These are phyloP conservation scores for Parazoanthus atlanticus DNA, from an alignment of 92 coral and sea anemone species.

Conservation along the genomic window DNA sequence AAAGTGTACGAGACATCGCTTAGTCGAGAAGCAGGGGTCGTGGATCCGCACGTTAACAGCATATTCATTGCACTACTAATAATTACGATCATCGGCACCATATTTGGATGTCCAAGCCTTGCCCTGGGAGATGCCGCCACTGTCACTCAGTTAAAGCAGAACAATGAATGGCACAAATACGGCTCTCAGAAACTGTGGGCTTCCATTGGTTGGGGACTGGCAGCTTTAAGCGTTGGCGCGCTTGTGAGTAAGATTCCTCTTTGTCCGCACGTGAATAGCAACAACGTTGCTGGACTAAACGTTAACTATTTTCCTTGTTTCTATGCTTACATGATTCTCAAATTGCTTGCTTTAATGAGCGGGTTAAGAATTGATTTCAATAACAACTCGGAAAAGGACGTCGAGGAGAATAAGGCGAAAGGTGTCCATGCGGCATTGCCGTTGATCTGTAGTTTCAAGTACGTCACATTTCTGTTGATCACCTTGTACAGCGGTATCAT, in stretches of 20 bases:
- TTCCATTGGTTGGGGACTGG: slow-evolving; percentile 82
- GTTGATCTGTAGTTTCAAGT: slow-evolving; percentile 17
- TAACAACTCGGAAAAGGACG: slow-evolving; percentile 15
- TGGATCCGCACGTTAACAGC: slow-evolving; percentile 7
- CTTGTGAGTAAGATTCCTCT: slow-evolving; percentile 51
- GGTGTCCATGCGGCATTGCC: slow-evolving; percentile 26
- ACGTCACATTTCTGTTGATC: slow-evolving; percentile 38
- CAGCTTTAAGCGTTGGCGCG: slow-evolving; percentile 78
- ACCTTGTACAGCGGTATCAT: slow-evolving; percentile 61
- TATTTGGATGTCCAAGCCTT: slow-evolving; percentile 76
- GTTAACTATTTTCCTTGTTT: slow-evolving; percentile 55
- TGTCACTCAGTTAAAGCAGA: slow-evolving; percentile 61
- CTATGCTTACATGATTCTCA: slow-evolving; percentile 48
- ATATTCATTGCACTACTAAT: slow-evolving; percentile 63
- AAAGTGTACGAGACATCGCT: neutral
- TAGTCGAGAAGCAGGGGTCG: neutral
- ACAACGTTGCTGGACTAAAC: slow-evolving; percentile 38
- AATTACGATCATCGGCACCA: slow-evolving; percentile 67
- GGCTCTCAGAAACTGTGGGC: slow-evolving; percentile 89
- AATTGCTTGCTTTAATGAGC: slow-evolving; percentile 48
- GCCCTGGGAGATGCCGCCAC: slow-evolving; percentile 79
- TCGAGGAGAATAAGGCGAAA: neutral
- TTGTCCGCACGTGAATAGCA: slow-evolving; percentile 34
- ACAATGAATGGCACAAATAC: slow-evolving; percentile 64
- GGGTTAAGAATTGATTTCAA: slow-evolving; percentile 50